Base-by-base conservation (phyloP, 2,888 invertebrate species). In the Zootermopsis nevadensis region DNA sequence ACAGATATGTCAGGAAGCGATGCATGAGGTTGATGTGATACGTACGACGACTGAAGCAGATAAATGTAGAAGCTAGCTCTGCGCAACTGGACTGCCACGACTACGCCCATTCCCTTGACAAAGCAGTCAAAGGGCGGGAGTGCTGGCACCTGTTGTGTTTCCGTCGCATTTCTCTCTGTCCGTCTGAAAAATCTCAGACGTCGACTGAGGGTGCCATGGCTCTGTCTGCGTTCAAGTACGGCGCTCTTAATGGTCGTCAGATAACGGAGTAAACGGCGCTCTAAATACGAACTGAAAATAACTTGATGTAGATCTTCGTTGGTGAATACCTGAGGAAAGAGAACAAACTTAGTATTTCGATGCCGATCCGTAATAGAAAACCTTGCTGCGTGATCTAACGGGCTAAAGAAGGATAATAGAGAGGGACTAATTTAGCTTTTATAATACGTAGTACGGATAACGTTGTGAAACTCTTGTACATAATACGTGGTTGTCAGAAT, bases 11-110 rank as follows among this genome's bases (percentile, higher is more conserved):
- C 91, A 77, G 90, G 90, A 6, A 91, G 90, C 84, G 24, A 33
- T n/a, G 35, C 1, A 22, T 55, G 33, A n/a, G 19, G 48, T 66
- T 30, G 27, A 19, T 19, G 31, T 4, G 38, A 12, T 12, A 8
- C 10, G n/a, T 33, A 91, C 90, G 67, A 91, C 86, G 82, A 89
- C 31, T 80, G 24, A 1, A 83, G 53, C 15, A 91, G 91, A 86
- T 93, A 93, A 84, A 93, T 89, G 88, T 92, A 93, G 87, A 93
- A 93, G 77, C 89, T 88, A 81, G 91, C 90, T 88, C 91, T 91
- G 84, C 90, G 90, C 83, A 92, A 89, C 79, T 92, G 89, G 88
- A 92, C 92, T 38, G 92, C 92, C 55, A 92, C 92, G 55, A 91
- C 89, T 31, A 94, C 88, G 0, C 93, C 93, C 88, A 93, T 92